Evolutionary conservation across 2,888 invertebrate species (phyloP), one percentile per base, ranked within the genome.

Genomic region (Craniophora ligustri): DNA sequence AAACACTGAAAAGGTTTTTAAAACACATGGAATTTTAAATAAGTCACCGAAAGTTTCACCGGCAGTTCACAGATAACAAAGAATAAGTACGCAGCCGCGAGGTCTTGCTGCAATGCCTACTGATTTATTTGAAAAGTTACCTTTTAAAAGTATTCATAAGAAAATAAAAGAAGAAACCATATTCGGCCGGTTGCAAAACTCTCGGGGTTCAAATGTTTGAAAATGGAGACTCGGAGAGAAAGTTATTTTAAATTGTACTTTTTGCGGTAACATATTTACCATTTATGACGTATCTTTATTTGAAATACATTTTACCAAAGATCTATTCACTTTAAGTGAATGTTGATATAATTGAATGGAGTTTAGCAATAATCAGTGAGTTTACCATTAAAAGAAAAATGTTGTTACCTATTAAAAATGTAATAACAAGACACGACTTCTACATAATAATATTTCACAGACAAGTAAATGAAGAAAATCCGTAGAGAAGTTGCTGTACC

Each of bases 51-150:
- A 87, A 87, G 78, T 87, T 86, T 69, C 75, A 53, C 76, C 63
- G 67, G 66, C 74, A 80, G 73, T 76, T 76, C 72, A 63, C 67
- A 81, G 88, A 88, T 87, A 89, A 87, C 87, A 84, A 81, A 82
- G 83, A 84, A 78, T 82, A 77, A 78, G 78, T 79, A 76, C 73
- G 75, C 72, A 77, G 72, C 72, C 72, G 67, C 74, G 69, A 78
- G 74, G 67, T 81, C 69, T 67, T 61, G 75, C 78, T 82, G 85
- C 82, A 84, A 78, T 82, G 82, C 82, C 83, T 84, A 84, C 85
- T 88, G 89, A 89, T 90, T 89, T 89, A 89, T 90, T 84, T 85
- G 86, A 82, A 89, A 89, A 89, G 86, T 89, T 88, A 77, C 79
- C 78, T 80, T 79, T 81, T 81, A 78, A 83, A 86, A 84, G 77